Percentiles rank a stretch among this genome's conserved stretches.
Conservation (phyloP, 1,140 invertebrate genomes). For the Dryas iulia region DNA sequence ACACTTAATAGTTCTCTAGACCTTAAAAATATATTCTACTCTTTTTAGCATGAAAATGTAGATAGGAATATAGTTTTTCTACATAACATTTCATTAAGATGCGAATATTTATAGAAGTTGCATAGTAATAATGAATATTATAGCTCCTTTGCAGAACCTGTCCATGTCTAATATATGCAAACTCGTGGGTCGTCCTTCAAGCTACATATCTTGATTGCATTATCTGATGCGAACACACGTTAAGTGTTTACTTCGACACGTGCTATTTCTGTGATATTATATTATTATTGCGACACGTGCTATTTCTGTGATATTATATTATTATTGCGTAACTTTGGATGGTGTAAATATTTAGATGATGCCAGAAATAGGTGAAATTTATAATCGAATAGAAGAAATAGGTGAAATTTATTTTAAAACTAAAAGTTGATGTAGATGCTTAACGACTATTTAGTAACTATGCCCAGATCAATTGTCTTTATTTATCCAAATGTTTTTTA, state of each 20-base stretch:
- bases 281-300: neutral
- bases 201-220: constrained; percentile 16
- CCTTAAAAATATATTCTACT: too few relatives aligned
- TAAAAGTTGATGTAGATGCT: too few relatives aligned
- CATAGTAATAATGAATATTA: constrained; percentile 2
- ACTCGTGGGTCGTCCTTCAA: constrained; percentile 24
- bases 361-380: too few relatives aligned
- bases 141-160: constrained; percentile 7
- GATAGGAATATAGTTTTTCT: too few relatives aligned
- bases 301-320: neutral
- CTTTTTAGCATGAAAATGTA: too few relatives aligned
- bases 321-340: neutral
- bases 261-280: neutral
- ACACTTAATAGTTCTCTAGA: too few relatives aligned
- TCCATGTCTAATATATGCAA: constrained; percentile 28
- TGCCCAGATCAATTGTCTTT: too few relatives aligned
- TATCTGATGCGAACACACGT: constrained; percentile 19
- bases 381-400: too few relatives aligned
- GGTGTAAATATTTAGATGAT: neutral
- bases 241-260: neutral
- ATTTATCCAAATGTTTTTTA: too few relatives aligned
- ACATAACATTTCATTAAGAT: too few relatives aligned
- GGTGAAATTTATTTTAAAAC: too few relatives aligned
- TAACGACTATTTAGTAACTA: too few relatives aligned
- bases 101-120: constrained; percentile 14